These are phyloP conservation scores for Nowickia ferox DNA, from an alignment of 2,888 invertebrate genomes.

Conservation along the genomic window DNA sequence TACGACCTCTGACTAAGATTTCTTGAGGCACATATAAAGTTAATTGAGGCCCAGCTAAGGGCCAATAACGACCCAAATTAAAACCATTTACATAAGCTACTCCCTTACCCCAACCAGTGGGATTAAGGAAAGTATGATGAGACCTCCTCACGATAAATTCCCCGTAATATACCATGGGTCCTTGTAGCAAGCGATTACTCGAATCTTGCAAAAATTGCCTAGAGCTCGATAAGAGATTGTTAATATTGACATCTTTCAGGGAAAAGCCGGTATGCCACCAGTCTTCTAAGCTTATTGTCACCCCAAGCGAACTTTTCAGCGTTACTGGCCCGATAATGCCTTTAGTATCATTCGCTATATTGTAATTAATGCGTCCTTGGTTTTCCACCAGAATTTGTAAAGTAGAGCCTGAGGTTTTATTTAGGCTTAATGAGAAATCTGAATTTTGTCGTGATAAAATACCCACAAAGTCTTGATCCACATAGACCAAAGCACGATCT, in stretches of 20 bases:
- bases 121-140: constrained; percentile 90
- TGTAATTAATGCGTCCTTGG: constrained; percentile 91
- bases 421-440: constrained; percentile 83
- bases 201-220: neutral
- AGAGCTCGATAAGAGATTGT: neutral
- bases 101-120: constrained; percentile 93
- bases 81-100: constrained; percentile 92
- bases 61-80: constrained; percentile 94
- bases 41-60: constrained; percentile 90
- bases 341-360: constrained; percentile 85
- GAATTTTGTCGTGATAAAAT: constrained; percentile 84
- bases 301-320: constrained; percentile 82
- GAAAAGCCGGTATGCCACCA: constrained; percentile 87
- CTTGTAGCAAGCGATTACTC: constrained; percentile 76
- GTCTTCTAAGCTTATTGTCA: constrained; percentile 77
- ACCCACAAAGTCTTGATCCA: constrained; percentile 85
- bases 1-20: constrained; percentile 84
- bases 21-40: constrained; percentile 92
- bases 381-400: constrained; percentile 88
- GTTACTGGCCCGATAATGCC: constrained; percentile 86
- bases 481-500: constrained; percentile 88
- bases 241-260: constrained; percentile 79
- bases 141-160: constrained; percentile 82
- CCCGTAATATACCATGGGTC: constrained; percentile 85
- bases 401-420: constrained; percentile 82